These are phyloP conservation scores for Erpetoichthys calabaricus DNA, from an alignment of 2,797 vertebrate genomes.

Conservation along the genomic window DNA sequence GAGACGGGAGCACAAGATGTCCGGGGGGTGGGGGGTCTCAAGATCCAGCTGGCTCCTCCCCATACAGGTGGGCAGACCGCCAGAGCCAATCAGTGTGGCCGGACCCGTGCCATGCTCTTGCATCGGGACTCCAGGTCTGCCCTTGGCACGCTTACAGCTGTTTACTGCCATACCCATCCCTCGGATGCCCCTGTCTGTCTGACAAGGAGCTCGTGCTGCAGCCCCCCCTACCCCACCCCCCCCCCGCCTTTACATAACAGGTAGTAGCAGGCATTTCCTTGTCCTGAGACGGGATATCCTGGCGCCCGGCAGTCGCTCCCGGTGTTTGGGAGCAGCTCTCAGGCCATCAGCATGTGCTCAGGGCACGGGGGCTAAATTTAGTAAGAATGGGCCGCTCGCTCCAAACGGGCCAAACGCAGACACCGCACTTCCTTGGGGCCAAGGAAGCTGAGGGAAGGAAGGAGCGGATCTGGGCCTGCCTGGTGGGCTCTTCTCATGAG, in stretches of 20 bases:
- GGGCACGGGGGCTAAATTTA: conserved; percentile 76
- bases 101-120: too few relatives aligned
- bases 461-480: conserved; percentile 5
- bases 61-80: too few relatives aligned
- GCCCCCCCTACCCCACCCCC: conserved; percentile 27
- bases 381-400: conserved; percentile 28
- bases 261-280: conserved; percentile 98
- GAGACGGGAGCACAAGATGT: too few relatives aligned
- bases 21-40: too few relatives aligned
- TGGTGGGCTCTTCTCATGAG: background rate
- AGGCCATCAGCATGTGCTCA: conserved; percentile 30
- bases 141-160: background rate
- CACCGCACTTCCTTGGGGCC: conserved; percentile 22
- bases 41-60: too few relatives aligned
- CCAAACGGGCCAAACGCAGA: conserved; percentile 9
- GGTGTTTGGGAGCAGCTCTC: conserved; percentile 58
- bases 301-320: conserved; percentile 93
- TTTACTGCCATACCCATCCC: conserved; percentile 30
- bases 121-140: too few relatives aligned
- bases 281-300: conserved; percentile 98
- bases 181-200: conserved; percentile 16
- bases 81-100: too few relatives aligned
- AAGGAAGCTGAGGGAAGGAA: background rate
- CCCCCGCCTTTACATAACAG: conserved; percentile 87
- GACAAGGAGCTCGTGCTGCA: conserved; percentile 25